These are phyloP conservation scores for Pangasius mekongensis DNA, from an alignment of 2,797 vertebrate species.

Conservation along the genomic window DNA sequence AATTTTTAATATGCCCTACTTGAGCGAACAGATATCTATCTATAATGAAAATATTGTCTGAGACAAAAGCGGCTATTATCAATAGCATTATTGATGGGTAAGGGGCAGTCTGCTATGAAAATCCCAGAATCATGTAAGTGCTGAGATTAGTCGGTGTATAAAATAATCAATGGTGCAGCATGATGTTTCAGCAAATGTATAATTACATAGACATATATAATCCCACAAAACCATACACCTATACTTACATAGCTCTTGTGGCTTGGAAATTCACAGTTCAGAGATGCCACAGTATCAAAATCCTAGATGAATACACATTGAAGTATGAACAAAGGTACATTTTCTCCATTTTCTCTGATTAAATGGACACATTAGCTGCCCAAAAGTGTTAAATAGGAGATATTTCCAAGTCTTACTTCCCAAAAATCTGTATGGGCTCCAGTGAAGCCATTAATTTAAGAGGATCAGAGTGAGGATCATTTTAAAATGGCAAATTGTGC, in stretches of 20 bases:
- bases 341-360: not conserved
- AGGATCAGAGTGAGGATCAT: conserved; percentile 29
- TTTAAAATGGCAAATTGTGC: conserved; percentile 33
- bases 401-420: conserved; percentile 23
- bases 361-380: not conserved
- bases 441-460: conserved; percentile 50
- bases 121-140: not conserved
- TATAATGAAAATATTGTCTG: conserved; percentile 54
- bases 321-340: not conserved
- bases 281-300: conserved; percentile 11
- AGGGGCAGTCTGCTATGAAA: not conserved
- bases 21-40: conserved; percentile 53
- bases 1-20: conserved; percentile 55
- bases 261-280: conserved; percentile 15
- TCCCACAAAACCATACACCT: not conserved
- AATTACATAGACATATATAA: not conserved
- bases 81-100: conserved; percentile 31
- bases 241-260: not conserved
- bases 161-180: not conserved
- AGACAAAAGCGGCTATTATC: conserved; percentile 41
- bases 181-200: conserved; percentile 13
- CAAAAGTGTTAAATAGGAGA: conserved; percentile 26
- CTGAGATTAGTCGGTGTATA: conserved; percentile 5
- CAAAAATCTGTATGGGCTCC: conserved; percentile 41
- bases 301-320: conserved; percentile 29